These are phyloP conservation scores for Heliornis fulica DNA, from an alignment of 2,113 vertebrate genomes.

Conservation along the genomic window DNA sequence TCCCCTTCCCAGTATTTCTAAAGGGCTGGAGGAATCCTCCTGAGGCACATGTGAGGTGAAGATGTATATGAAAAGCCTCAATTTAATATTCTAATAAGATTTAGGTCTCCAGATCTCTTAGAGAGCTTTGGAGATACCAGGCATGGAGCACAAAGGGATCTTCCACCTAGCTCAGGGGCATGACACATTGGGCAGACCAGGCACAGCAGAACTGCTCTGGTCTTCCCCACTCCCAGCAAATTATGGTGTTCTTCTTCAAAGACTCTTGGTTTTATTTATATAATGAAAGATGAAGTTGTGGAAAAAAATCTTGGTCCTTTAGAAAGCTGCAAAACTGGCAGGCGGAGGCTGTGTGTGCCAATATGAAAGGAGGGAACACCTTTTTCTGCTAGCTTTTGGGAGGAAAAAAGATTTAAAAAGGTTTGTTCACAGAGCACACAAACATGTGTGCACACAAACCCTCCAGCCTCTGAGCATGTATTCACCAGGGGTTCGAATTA, in stretches of 20 bases:
- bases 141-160: neutral
- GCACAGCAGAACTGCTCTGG: neutral
- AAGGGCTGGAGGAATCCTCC: neutral
- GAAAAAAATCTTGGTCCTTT: neutral
- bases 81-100: conserved; percentile 5
- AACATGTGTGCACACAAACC: neutral
- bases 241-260: neutral
- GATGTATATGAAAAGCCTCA: neutral
- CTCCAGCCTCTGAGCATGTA: neutral
- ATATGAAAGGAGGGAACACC: neutral
- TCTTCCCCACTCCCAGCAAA: neutral
- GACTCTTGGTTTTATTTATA: neutral
- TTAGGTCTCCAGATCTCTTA: neutral
- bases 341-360: neutral
- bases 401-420: neutral
- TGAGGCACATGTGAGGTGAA: neutral
- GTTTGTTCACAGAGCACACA: neutral
- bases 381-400: neutral
- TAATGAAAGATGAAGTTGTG: neutral
- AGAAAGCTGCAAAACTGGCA: neutral
- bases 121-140: neutral
- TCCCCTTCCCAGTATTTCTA: neutral
- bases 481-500: conserved; percentile 55
- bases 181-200: neutral
- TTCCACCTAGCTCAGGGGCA: neutral